Base-by-base conservation (phyloP, 2,113 vertebrate species). In the Phoenicopterus ruber region DNA sequence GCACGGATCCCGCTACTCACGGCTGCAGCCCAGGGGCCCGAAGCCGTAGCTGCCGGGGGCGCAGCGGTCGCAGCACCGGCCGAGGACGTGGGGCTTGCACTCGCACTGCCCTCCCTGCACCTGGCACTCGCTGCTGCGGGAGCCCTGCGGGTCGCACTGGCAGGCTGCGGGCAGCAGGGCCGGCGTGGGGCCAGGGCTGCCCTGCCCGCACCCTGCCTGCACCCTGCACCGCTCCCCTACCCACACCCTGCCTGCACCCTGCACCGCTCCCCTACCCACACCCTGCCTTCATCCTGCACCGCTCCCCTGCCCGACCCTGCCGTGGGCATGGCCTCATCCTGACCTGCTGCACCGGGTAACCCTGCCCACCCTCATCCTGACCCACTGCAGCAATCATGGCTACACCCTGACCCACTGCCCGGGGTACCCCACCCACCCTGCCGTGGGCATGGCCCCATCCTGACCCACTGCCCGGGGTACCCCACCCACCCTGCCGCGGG, bases 61-160 rank as follows among this genome's bases (percentile, higher is more conserved):
- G 11, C 98, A 99, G 89, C 47, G 98, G 95, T 99, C 97, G 4
- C 99, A 99, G 67, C 95, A 98, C 8, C 81, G 98, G 59, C 98
- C 98, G 9, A 98, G 96, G 80, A 99, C 97, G 0, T 99, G 98
- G 52, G 98, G 95, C 94, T 98, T 98, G 95, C 98, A 99, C 26
- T 87, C 97, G 18, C 98, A 99, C 92, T 99, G 99, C n/a, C 99
- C 98, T 10, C 98, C 98, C 9, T 99, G 98, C 32, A 70, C 97
- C 19, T 98, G 90, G 88, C 99, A 99, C 84, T 99, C 98, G 0
- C 98, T 97, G 83, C 98, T 99, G 95, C 98, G 96, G 42, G 99
- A 99, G 58, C 99, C 98, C 96, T 99, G 98, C 2, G 97, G 98
- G 93, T 99, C 98, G 71, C 99, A 99, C 82, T 98, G 97, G 95